Base-by-base conservation (phyloP, 2,888 invertebrate genomes). In the Salticus scenicus region DNA sequence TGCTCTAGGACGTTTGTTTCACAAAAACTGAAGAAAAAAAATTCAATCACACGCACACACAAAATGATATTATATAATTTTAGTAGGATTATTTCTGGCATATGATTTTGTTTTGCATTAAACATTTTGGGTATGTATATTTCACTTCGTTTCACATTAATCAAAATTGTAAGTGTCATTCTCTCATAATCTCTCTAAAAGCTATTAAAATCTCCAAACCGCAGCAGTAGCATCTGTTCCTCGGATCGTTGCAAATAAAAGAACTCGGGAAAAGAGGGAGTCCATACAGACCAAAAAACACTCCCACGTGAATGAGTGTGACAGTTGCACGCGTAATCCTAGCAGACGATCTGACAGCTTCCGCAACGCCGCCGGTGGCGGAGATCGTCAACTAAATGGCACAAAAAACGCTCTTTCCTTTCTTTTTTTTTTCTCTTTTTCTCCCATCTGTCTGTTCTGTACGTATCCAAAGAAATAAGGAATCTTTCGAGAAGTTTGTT, bases 241-340 rank as follows among this genome's bases (percentile, higher is more conserved):
- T 57, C 5, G 5, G 12, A 24, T 24, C 5, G 57, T 17, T 4
- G 24, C n/a, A n/a, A 24, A 24, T 5, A 57, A n/a, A 24, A 57
- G 24, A 57, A 57, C 37, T 7, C 4, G 37, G 57, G 42, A 17
- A 2, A 47, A 17, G 20, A 24, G 57, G 4, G 2, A 24, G 24
- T 2, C 2, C 14, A 5, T 14, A 17, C 7, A 47, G 17, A 57
- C 2, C 1, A 24, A 12, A 5, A 24, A 20, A 10, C 4, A 20
- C 20, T 14, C 17, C 33, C 27, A 24, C 8, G 2, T 41, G 71
- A 82, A 47, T 27, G 47, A 33, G 37, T 33, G 64, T 75, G 71
- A 75, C 70, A 82, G 70, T 75, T 64, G 82, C 75, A 75, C 47
- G 57, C 82, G 75, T 82, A 82, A 82, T 82, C 82, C 71, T 47